Base-by-base conservation (phyloP, 2,888 invertebrate genomes). In the Exocentrus adspersus region DNA sequence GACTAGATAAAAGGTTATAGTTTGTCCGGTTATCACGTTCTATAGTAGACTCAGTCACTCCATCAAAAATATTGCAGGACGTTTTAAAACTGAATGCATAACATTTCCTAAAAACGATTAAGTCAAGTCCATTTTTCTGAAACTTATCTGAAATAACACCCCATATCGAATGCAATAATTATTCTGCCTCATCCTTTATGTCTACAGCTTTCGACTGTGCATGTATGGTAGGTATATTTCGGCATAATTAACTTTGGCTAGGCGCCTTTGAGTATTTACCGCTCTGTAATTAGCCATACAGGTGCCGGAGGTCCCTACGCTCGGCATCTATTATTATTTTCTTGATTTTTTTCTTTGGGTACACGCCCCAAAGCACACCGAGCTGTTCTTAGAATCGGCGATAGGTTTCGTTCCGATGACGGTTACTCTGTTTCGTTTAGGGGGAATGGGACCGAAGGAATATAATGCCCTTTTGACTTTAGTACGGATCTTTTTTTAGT, bases 241-340 rank as follows among this genome's bases (percentile, higher is more conserved):
- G 70, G 69, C 70, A 70, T 71, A 71, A 71, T 71, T 69, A 71
- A 71, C 68, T 64, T 64, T 65, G 61, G 66, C 65, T 50, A 69
- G 72, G 72, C 68, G 71, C 70, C 71, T 71, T 71, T 68, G 68
- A 62, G 64, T 58, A 24, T 42, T 17, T n/a, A 65, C 72, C 72
- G 72, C 72, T 67, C 68, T 72, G 70, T 72, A 69, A 72, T 72
- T 72, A 72, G 68, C 70, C 64, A 64, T 68, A 69, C 71, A 71
- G 71, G 71, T 71, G 71, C 71, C 67, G 71, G 57, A 62, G 62
- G 66, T 62, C 65, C 67, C 67, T 57, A 50, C 63, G 66, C 43
- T 19, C 28, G 41, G n/a, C 54, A 14, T 54, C 54, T 24, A 54
- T 54, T 45, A 54, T 54, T 54, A 54, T 50, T 12, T 21, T 17